Base-by-base conservation (phyloP, 1,140 invertebrate genomes). In the Bathynomus jamesi region DNA sequence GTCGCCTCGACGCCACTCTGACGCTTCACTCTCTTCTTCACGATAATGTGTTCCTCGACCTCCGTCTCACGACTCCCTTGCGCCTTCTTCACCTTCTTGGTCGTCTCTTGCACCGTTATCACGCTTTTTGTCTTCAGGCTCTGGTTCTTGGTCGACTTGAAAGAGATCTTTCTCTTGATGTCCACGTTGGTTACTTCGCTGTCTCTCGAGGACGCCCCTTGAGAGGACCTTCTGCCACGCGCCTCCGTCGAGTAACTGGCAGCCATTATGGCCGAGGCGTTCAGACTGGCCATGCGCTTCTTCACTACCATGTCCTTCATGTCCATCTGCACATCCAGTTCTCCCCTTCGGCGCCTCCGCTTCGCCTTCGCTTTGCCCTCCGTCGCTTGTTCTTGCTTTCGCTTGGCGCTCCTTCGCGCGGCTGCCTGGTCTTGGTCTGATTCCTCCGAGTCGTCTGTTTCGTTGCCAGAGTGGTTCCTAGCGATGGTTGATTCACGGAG, bases 201-300 rank as follows among this genome's bases (percentile, higher is more conserved):
- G 28, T 73, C 71, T 28, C 63, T 68, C 11, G 76, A 75, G 8
- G 78, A 77, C 10, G 67, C 69, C 17, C 74, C 71, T 65, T 72
- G 27, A 66, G 72, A 40, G 32, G 71, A 66, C 29, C 64, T 76
- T 73, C 79, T 69, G 71, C 78, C 77, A 68, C 78, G 66, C 87
- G 85, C 81, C 80, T 95, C 93, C 40, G 85, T 83, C 3, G 87
- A 88, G 80, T 95, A 95, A 72, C 91, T 94, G 25, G 93, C 93
- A 2, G 93, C 91, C 74, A 96, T 84, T 76, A 96, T 96, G 17
- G 94, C 94, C 10, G 91, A 91, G 10, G 94, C 94, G 82, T 96
- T 96, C 25, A 96, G 82, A 79, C 91, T 94, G 10, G 94, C 94
- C 93, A 96, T 95, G 28, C 94, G 85, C 80, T 94, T 95, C 76